A percentile compares a stretch with the other conserved stretches of the same genome.
phyloP scores from a whole-genome alignment of 2,797 vertebrate genomes.

The Pelochelys cantorii region DNA sequence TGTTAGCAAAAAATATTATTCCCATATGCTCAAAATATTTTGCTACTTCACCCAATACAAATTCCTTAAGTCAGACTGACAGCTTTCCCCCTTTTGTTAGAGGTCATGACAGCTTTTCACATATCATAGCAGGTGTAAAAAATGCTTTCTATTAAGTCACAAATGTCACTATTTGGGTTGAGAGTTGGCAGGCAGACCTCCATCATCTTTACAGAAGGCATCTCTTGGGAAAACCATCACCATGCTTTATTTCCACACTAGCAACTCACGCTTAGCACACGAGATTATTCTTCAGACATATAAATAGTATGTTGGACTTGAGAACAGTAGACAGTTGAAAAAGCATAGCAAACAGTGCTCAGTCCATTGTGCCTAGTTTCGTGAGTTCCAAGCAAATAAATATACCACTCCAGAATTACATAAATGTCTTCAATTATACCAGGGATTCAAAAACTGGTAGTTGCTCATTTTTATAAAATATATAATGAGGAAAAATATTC shows the following conservation, averaged over 20 bases:
- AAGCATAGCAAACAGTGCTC: background rate
- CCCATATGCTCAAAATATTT: slow-evolving; percentile 49
- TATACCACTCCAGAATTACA: background rate
- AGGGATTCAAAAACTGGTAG: background rate
- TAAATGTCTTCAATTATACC: background rate
- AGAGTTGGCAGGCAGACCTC: slow-evolving; percentile 65
- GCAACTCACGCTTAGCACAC: slow-evolving; percentile 60
- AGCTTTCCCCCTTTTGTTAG: slow-evolving; percentile 49
- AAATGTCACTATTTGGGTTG: slow-evolving; percentile 48
- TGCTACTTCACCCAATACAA: slow-evolving; percentile 30
- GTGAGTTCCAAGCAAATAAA: background rate
- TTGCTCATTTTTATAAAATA: background rate
- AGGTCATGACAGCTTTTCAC: slow-evolving; percentile 58
- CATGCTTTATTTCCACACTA: slow-evolving; percentile 63
- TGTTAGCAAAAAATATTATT: slow-evolving; percentile 32
- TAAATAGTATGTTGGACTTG: slow-evolving; percentile 48
- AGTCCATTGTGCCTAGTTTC: background rate
- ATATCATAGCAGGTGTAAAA: slow-evolving; percentile 65
- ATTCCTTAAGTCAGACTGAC: slow-evolving; percentile 40
- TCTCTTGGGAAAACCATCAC: slow-evolving; percentile 67
- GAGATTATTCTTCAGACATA: slow-evolving; percentile 62
- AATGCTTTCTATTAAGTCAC: slow-evolving; percentile 74
- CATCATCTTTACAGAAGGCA: slow-evolving; percentile 69
- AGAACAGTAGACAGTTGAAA: slow-evolving; percentile 35
- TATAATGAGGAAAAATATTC: background rate